Percentiles rank a stretch among this genome's conserved stretches.
Conservation (phyloP, 1,140 invertebrate genomes). For the Eueides isabella region DNA sequence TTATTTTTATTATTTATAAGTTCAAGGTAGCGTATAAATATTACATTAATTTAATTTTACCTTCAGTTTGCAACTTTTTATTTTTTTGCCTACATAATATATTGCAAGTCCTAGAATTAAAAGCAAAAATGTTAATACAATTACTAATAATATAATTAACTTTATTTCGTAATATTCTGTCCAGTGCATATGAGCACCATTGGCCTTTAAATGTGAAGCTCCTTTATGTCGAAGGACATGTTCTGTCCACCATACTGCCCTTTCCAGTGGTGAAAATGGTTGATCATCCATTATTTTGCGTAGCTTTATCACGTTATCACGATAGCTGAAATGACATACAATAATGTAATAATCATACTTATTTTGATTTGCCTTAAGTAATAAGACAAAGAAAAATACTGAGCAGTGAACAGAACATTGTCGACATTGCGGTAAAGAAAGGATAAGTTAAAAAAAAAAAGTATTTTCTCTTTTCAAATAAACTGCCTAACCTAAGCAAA, state of each 20-base stretch:
- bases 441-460: no score
- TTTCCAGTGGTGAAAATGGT: conserved; percentile 72
- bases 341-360: no score
- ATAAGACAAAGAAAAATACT: no score
- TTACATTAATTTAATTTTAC: neutral
- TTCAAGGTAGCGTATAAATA: neutral
- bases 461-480: no score
- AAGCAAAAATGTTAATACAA: neutral
- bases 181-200: conserved; percentile 21
- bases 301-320: conserved; percentile 57
- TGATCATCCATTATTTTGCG: conserved; percentile 79
- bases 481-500: no score
- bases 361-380: no score
- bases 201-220: conserved; percentile 72
- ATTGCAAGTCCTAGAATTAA: neutral
- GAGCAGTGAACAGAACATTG: no score
- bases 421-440: no score
- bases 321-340: conserved; percentile 41
- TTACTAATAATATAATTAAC: conserved; percentile 1
- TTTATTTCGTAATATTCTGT: conserved; percentile 24
- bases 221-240: conserved; percentile 75
- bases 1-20: neutral
- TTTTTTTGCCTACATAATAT: neutral
- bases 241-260: conserved; percentile 80
- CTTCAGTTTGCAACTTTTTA: neutral